phyloP scores from a whole-genome alignment of 2,888 invertebrate species.

The Melinaea marsaeus region DNA sequence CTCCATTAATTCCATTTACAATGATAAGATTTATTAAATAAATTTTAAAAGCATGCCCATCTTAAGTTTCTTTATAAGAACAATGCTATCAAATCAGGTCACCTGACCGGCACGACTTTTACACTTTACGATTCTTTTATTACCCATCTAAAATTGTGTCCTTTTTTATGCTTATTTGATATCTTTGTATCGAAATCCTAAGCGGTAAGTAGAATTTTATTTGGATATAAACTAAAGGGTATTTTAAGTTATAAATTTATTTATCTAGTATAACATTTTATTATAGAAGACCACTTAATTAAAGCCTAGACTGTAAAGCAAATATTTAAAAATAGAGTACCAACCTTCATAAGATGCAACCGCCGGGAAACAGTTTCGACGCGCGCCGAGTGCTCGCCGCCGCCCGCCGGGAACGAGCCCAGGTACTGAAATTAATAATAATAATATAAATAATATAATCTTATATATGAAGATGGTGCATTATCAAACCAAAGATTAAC shows the following conservation, averaged over 20 bases:
- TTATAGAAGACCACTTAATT: neutral
- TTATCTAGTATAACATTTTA: no score
- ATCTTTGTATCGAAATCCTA: neutral
- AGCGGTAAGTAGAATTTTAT: neutral
- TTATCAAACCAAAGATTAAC: no score
- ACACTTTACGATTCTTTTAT: constrained; percentile 1
- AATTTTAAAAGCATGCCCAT: no score
- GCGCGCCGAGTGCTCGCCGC: constrained; percentile 80
- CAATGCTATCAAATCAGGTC: neutral
- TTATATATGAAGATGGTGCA: neutral
- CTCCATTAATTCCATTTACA: no score
- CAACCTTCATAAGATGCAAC: constrained; percentile 80
- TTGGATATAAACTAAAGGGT: no score
- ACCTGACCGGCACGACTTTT: neutral
- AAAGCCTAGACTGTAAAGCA: neutral
- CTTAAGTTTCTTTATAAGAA: neutral
- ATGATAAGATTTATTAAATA: no score
- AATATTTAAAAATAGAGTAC: constrained; percentile 28
- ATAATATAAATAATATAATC: neutral
- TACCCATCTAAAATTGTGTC: neutral
- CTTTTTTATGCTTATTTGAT: neutral
- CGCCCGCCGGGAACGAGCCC: constrained; percentile 86
- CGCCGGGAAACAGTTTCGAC: constrained; percentile 81
- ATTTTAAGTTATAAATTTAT: no score
- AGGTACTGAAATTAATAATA: constrained; percentile 78